Base-by-base conservation (phyloP, 2,113 vertebrate genomes). In the Salvator merianae region DNA sequence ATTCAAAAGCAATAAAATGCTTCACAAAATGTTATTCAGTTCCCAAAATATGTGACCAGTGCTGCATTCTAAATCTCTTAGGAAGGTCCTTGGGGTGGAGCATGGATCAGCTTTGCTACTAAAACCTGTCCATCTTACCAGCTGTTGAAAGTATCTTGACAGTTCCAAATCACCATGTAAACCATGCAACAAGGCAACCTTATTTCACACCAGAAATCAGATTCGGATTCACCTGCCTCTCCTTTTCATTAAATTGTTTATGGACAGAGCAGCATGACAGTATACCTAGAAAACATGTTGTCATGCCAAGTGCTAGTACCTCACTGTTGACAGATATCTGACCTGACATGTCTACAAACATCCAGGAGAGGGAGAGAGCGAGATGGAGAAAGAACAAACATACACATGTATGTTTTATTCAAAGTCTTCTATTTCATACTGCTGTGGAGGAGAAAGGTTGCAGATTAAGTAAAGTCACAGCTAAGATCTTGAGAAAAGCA, bases 191-290 rank as follows among this genome's bases (percentile, higher is more conserved):
- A 91, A 88, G 70, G 63, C 13, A 82, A 91, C 83, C 32, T 77
- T 30, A 65, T 90, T 93, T 93, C 24, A 24, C 77, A 89, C 22
- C 85, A 86, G 89, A 93, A 92, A 88, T 87, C 36, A 83, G 90
- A 93, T 90, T 94, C 83, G 55, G 68, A 76, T 84, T 93, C 72
- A 79, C 47, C 68, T 82, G 36, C 72, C 81, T 87, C 55, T 84
- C 75, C 75, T 86, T 89, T 91, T 80, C 88, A 86, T 77, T 84
- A 85, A 91, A 89, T 76, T 50, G 26, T 78, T 66, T 80, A 85
- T 43, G 40, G 69, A 90, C 72, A 84, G 71, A 86, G 81, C 66
- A 82, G 81, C 38, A 83, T 89, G 84, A 89, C 88, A 88, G 84
- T 90, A 86, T 81, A 88, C 32, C 86, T 63, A 59, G 71, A 73